Base-by-base conservation (phyloP, 1,140 invertebrate genomes). In the Sipha flava region DNA sequence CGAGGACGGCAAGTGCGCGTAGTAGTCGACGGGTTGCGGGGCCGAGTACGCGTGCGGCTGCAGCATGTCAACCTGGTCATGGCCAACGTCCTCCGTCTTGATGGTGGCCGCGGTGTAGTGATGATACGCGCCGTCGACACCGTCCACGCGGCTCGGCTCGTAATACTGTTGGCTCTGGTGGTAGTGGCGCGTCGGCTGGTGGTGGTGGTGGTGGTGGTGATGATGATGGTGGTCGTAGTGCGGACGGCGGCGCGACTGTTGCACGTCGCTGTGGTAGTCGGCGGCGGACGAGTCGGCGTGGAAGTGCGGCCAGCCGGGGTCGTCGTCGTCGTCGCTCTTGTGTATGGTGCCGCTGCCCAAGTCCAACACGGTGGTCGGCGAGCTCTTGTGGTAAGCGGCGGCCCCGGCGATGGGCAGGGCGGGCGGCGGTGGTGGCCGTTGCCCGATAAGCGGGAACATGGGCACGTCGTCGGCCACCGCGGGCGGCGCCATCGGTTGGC, bases 381-480 rank as follows among this genome's bases (percentile, higher is more conserved):
- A 92, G 10, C 16, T 47, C 47, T 88, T 83, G 88, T 6, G 88
- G 82, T 0, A 23, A 16, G 12, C 2, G 12, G n/a, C 5, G 88
- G 49, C 29, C 59, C 16, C 4, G 77, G 70, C 14, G 45, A 23
- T 18, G 18, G 29, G 26, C 83, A 92, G 91, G 81, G 92, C 91
- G 47, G 54, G 1, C 3, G 54, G 4, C 12, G 54, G 3, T 54
- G 52, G 14, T 29, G 18, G 7, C 6, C 7, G 31, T n/a, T 66
- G 64, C 21, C n/a, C n/a, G n/a, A n/a, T n/a, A n/a, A 92, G 83
- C 84, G 92, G 91, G 83, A 93, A 93, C 64, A n/a, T n/a, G n/a
- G n/a, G n/a, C n/a, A 93, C 92, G 84, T 93, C 91, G 83, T 92
- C 91, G 0, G 91, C 91, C 82, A 26, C 2, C 5, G 26, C 10